Evolutionary conservation across 2,888 invertebrate species (phyloP).

Genomic region (Epirrhoe tristata): DNA sequence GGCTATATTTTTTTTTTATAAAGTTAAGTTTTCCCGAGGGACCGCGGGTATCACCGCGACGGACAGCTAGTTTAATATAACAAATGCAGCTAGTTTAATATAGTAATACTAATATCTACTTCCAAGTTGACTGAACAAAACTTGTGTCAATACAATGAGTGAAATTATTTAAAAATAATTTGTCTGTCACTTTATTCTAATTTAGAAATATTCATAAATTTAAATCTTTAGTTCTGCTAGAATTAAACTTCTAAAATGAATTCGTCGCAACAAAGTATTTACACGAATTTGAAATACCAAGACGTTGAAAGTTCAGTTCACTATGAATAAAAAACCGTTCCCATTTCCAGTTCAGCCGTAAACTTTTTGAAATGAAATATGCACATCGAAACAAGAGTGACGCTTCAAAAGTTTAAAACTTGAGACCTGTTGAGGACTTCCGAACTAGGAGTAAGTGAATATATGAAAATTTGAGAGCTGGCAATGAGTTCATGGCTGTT

Average conservation of each 20-base stretch:
- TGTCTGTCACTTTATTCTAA: too few relatives aligned
- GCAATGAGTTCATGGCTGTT: constrained; percentile 49
- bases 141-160: too few relatives aligned
- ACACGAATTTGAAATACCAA: constrained; percentile 17
- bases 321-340: constrained; percentile 33
- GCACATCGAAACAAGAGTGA: constrained; percentile 68
- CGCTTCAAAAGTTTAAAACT: constrained; percentile 63
- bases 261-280: constrained; percentile 1
- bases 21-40: too few relatives aligned
- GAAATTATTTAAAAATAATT: too few relatives aligned
- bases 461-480: constrained; percentile 53
- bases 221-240: not conserved
- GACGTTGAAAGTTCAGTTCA: constrained; percentile 24
- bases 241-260: not conserved
- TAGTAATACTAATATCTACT: too few relatives aligned
- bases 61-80: too few relatives aligned
- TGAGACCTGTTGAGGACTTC: constrained; percentile 66
- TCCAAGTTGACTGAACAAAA: too few relatives aligned
- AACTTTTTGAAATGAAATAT: constrained; percentile 69
- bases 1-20: too few relatives aligned
- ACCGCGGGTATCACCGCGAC: too few relatives aligned
- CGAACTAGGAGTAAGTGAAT: constrained; percentile 48
- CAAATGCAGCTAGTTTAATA: too few relatives aligned
- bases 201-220: too few relatives aligned
- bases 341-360: constrained; percentile 29